A percentile compares a stretch with the other conserved stretches of the same genome.
These are phyloP conservation scores for Pipistrellus nathusii DNA, from an alignment of 2,797 vertebrate genomes.

Conservation along the genomic window DNA sequence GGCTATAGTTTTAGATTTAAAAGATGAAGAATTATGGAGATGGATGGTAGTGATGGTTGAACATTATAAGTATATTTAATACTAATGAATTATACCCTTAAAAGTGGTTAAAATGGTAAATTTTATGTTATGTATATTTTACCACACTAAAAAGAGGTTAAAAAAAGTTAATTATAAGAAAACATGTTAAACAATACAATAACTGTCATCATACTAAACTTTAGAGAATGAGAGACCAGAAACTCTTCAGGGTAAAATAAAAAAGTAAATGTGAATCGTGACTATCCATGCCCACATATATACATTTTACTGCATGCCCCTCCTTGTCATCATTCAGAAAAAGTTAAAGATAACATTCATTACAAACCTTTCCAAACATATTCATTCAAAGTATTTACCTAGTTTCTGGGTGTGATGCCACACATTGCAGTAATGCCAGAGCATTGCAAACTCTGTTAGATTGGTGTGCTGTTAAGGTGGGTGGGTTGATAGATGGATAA, in stretches of 20 bases:
- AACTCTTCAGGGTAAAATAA: background rate
- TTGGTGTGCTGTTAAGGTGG: constrained; percentile 97
- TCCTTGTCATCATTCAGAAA: background rate
- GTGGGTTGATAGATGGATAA: constrained; percentile 98
- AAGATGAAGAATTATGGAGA: background rate
- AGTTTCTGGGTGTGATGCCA: constrained; percentile 98
- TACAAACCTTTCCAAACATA: background rate
- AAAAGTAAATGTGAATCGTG: background rate
- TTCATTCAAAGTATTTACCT: constrained; percentile 87
- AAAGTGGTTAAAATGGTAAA: background rate
- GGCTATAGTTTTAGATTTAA: background rate
- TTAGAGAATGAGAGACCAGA: background rate
- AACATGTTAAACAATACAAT: background rate
- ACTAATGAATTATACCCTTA: background rate
- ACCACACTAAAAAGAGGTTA: background rate
- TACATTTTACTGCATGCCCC: background rate
- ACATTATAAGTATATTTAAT: background rate
- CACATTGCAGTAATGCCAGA: constrained; percentile 96
- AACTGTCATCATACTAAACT: background rate
- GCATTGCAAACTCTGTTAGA: constrained; percentile 99
- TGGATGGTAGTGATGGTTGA: background rate
- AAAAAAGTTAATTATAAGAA: background rate
- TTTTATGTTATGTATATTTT: constrained; percentile 9
- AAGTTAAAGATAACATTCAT: background rate
- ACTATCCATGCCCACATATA: background rate